These are phyloP conservation scores for Aleiodes alternator DNA, from an alignment of 2,888 invertebrate species.

Conservation along the genomic window DNA sequence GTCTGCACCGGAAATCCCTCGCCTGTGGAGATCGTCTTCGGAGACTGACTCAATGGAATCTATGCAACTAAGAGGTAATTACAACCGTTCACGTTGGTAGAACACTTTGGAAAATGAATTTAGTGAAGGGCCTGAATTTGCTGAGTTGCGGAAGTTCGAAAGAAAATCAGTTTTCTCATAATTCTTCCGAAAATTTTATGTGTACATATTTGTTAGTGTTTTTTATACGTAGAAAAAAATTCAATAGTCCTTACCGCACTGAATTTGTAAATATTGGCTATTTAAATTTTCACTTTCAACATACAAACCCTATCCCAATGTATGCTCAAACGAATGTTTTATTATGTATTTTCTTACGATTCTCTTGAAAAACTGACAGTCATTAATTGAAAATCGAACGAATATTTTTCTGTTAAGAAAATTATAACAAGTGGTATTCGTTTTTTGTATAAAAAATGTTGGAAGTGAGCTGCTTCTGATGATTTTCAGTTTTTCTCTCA, in stretches of 20 bases:
- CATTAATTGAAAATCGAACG: conserved; percentile 36
- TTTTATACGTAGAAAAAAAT: no score
- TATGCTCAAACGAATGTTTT: neutral
- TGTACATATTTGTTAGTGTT: conserved; percentile 10
- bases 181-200: neutral
- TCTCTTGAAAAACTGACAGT: conserved; percentile 25
- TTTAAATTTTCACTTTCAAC: conserved; percentile 9
- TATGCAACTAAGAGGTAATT: conserved; percentile 8
- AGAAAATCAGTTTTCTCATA: conserved; percentile 19
- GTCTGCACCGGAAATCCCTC: conserved; percentile 34
- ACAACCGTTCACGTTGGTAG: conserved; percentile 13
- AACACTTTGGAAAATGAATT: conserved; percentile 22
- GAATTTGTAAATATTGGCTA: conserved; percentile 17
- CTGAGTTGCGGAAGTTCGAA: no score
- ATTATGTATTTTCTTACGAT: neutral
- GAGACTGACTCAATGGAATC: conserved; percentile 15
- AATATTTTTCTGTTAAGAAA: neutral
- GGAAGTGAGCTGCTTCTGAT: no score
- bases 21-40: neutral
- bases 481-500: no score
- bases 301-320: conserved; percentile 4
- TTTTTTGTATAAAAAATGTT: no score
- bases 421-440: no score
- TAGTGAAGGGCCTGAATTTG: no score
- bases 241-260: no score